Percentiles rank a stretch among this genome's conserved stretches.
These are phyloP conservation scores for Eudyptes chrysolophus DNA, from an alignment of 2,113 vertebrate genomes.

Conservation along the genomic window DNA sequence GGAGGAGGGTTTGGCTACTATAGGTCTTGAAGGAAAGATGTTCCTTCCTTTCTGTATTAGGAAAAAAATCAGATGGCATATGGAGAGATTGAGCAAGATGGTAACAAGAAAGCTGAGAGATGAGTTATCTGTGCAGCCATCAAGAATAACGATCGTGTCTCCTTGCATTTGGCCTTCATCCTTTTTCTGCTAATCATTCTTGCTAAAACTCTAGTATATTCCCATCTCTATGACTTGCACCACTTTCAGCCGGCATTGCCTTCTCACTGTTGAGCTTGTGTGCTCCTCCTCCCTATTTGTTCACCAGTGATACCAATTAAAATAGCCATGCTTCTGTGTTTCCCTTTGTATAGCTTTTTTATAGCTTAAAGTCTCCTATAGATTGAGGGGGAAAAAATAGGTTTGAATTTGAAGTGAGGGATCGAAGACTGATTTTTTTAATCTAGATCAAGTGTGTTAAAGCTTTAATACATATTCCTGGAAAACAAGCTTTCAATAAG, in stretches of 20 bases:
- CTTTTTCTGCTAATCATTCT: neutral
- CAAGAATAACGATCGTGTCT: accelerated
- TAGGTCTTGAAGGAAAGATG: neutral
- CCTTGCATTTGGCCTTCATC: neutral
- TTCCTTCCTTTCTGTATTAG: neutral
- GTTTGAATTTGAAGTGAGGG: neutral
- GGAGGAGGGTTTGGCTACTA: accelerated
- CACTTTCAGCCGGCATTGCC: neutral
- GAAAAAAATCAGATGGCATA: neutral
- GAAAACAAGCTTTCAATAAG: neutral
- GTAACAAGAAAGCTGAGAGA: neutral
- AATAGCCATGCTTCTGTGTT: neutral
- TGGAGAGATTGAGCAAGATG: neutral
- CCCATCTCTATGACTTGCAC: accelerated
- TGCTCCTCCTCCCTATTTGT: neutral
- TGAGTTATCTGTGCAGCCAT: neutral
- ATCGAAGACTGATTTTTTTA: neutral
- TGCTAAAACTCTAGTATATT: neutral
- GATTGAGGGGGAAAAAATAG: neutral
- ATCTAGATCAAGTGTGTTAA: neutral
- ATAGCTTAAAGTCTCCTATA: neutral
- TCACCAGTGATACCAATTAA: neutral
- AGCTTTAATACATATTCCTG: neutral
- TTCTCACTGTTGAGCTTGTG: neutral
- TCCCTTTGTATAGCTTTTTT: neutral